Percentiles rank a stretch among this genome's conserved stretches.
phyloP scores from a whole-genome alignment of 2,888 invertebrate genomes.

The Argyresthia goedartella region DNA sequence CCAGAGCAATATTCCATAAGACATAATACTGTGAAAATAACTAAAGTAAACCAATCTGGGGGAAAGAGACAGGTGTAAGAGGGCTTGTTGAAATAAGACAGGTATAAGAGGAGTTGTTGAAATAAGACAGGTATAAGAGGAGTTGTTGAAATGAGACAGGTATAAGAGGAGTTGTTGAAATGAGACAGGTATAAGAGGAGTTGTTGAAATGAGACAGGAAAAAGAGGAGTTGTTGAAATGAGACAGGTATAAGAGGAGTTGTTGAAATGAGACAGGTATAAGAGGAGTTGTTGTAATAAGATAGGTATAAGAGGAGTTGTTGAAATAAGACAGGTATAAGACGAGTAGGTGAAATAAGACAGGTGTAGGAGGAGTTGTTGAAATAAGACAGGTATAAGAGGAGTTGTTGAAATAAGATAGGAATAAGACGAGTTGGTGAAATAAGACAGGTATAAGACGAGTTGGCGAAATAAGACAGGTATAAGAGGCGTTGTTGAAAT shows the following conservation, averaged over 20 bases:
- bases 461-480: neutral
- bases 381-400: too few species aligned
- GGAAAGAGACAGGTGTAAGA: neutral
- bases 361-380: neutral
- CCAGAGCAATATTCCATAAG: too few species aligned
- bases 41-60: too few species aligned
- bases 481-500: neutral
- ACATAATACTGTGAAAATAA: too few species aligned
- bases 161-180: neutral
- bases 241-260: neutral
- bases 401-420: neutral
- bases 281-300: neutral
- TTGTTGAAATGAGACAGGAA: neutral
- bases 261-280: neutral
- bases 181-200: neutral
- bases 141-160: neutral
- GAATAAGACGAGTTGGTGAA: neutral
- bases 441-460: too few species aligned
- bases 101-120: neutral
- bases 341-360: neutral
- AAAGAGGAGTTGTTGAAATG: too few species aligned
- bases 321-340: too few species aligned
- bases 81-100: neutral
- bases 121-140: too few species aligned
- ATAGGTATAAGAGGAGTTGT: neutral